Evolutionary conservation across 2,113 vertebrate genomes (phyloP).

Genomic region (Indicator indicator): DNA sequence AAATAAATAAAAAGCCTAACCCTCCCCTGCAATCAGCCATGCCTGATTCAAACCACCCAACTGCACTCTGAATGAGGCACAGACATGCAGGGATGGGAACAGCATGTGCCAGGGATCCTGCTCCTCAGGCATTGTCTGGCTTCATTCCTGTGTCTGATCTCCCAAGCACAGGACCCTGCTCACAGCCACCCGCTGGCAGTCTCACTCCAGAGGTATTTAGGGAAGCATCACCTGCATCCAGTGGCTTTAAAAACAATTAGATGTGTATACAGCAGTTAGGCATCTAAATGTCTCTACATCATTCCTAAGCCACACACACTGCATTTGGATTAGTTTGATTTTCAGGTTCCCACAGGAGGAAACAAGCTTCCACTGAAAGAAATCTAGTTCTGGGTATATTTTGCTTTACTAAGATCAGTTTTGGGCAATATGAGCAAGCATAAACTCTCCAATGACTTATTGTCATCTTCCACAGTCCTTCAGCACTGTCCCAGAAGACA

Average conservation of each 20-base stretch:
- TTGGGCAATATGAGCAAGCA: not conserved
- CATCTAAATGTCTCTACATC: not conserved
- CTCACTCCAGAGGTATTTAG: not conserved
- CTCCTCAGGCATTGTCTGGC: not conserved
- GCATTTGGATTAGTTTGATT: not conserved
- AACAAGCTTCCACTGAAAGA: not conserved
- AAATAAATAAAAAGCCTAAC: not conserved
- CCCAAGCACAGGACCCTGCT: not conserved
- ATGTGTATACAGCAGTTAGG: not conserved
- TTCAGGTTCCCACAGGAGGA: not conserved
- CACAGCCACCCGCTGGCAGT: not conserved
- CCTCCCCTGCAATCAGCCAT: not conserved
- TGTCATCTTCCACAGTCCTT: not conserved
- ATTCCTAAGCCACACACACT: not conserved
- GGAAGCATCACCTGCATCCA: not conserved
- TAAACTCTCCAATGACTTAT: not conserved
- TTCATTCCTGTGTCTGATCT: fast-evolving
- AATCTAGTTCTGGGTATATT: not conserved
- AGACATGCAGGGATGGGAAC: not conserved
- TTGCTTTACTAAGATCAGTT: not conserved
- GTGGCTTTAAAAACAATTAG: not conserved
- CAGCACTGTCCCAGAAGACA: not conserved
- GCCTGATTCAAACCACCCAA: not conserved
- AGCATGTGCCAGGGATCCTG: not conserved
- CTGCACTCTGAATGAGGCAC: not conserved